A percentile compares a stretch with the other conserved stretches of the same genome.
Conservation (phyloP, 2,797 vertebrate genomes). For the Cyprinella venusta region DNA sequence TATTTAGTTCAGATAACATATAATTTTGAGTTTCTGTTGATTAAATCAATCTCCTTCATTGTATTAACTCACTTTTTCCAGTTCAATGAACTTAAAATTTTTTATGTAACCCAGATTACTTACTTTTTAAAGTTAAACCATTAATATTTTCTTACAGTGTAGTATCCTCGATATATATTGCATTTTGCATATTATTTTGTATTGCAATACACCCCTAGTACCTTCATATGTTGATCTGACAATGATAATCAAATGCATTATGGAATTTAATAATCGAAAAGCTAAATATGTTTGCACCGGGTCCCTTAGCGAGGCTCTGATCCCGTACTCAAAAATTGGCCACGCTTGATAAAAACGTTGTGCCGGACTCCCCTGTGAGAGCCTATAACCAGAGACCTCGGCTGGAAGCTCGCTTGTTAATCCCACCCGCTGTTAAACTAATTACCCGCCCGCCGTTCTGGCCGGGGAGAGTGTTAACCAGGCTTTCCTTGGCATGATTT, state of each 20-base stretch:
- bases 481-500: conserved; percentile 48
- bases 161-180: too few species aligned
- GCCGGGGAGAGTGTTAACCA: conserved; percentile 70
- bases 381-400: conserved; percentile 66
- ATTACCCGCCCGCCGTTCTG: conserved; percentile 72
- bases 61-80: too few species aligned
- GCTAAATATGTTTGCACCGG: conserved; percentile 22
- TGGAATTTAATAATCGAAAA: background rate
- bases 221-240: background rate
- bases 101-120: too few species aligned
- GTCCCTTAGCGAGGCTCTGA: background rate
- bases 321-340: background rate
- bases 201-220: too few species aligned
- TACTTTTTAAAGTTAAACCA: too few species aligned
- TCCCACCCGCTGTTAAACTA: conserved; percentile 74
- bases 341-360: background rate
- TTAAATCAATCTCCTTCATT: too few species aligned
- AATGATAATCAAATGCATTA: background rate
- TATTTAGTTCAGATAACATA: too few species aligned
- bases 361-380: conserved; percentile 23
- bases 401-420: conserved; percentile 69
- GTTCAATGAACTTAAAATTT: too few species aligned
- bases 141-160: too few species aligned
- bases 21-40: too few species aligned
- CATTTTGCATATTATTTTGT: too few species aligned